phyloP scores from a whole-genome alignment of 1,140 invertebrate species.

The Cephus cinctus region DNA sequence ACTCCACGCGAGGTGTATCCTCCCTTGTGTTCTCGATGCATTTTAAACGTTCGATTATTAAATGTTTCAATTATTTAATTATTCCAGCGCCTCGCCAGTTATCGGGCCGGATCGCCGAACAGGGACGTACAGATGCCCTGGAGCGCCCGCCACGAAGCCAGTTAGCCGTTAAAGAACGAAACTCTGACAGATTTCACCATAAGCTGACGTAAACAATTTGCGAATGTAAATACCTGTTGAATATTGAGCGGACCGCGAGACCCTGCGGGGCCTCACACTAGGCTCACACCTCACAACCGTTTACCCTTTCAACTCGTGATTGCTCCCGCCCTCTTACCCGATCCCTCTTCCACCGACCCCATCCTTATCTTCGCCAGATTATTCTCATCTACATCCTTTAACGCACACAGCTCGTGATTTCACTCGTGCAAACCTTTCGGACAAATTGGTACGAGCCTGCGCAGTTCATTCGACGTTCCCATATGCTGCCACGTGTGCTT shows the following conservation, averaged over 20 bases:
- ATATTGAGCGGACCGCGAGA: slow-evolving; percentile 42
- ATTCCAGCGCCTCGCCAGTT: not conserved
- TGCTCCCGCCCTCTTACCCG: slow-evolving; percentile 13
- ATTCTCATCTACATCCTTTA: slow-evolving; percentile 4
- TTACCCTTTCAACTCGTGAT: slow-evolving; percentile 47
- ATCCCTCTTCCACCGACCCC: too few relatives aligned
- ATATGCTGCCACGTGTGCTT: too few relatives aligned
- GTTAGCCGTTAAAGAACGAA: slow-evolving; percentile 38
- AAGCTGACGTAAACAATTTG: slow-evolving; percentile 55
- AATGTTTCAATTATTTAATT: too few relatives aligned
- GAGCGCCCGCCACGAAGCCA: slow-evolving; percentile 21
- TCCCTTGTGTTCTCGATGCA: too few relatives aligned
- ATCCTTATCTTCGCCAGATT: not conserved
- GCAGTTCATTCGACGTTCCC: too few relatives aligned
- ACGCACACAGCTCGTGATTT: too few relatives aligned
- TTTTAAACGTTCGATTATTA: too few relatives aligned
- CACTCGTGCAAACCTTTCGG: too few relatives aligned
- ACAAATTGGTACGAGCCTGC: too few relatives aligned
- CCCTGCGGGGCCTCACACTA: slow-evolving; percentile 33
- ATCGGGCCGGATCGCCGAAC: slow-evolving; percentile 15
- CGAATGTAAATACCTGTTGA: slow-evolving; percentile 55
- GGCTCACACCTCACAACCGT: slow-evolving; percentile 43
- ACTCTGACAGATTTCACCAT: slow-evolving; percentile 53
- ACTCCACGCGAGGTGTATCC: too few relatives aligned
- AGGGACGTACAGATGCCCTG: slow-evolving; percentile 13